Evolutionary conservation across 2,888 invertebrate genomes (phyloP).

Genomic region (Monopis laevigella): DNA sequence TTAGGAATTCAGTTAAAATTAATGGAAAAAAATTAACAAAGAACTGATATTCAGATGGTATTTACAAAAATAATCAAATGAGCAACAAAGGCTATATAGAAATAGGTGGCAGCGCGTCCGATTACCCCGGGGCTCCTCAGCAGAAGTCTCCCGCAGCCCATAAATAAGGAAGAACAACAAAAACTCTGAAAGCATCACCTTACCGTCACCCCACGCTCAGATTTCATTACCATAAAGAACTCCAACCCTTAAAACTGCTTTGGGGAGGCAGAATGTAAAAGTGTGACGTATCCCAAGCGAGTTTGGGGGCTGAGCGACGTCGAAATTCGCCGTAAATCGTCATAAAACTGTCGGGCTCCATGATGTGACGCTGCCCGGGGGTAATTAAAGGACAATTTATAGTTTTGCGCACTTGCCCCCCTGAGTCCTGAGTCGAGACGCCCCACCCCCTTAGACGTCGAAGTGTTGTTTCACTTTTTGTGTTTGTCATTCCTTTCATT

Average conservation of each 20-base stretch:
- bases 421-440: slow-evolving; percentile 30
- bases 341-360: slow-evolving; percentile 79
- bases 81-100: too few species aligned
- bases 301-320: slow-evolving; percentile 37
- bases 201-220: slow-evolving; percentile 64
- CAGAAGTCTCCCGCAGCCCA: too few species aligned
- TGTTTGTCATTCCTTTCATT: too few species aligned
- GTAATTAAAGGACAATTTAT: slow-evolving; percentile 70
- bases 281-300: slow-evolving; percentile 29
- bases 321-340: slow-evolving; percentile 68
- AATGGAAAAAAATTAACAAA: too few species aligned
- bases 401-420: slow-evolving; percentile 45
- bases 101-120: too few species aligned
- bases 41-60: too few species aligned
- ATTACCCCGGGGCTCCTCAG: too few species aligned
- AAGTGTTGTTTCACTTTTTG: too few species aligned
- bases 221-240: slow-evolving; percentile 69
- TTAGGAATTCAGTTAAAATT: too few species aligned
- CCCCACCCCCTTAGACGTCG: slow-evolving; percentile 12
- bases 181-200: slow-evolving; percentile 63
- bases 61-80: too few species aligned
- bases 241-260: slow-evolving; percentile 56
- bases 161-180: slow-evolving; percentile 45
- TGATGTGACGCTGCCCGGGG: slow-evolving; percentile 74
- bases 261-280: slow-evolving; percentile 42